Evolutionary conservation across 2,888 invertebrate species (phyloP), one percentile per base, ranked within the genome.

Genomic region (Trypoxylon attenuatum): DNA sequence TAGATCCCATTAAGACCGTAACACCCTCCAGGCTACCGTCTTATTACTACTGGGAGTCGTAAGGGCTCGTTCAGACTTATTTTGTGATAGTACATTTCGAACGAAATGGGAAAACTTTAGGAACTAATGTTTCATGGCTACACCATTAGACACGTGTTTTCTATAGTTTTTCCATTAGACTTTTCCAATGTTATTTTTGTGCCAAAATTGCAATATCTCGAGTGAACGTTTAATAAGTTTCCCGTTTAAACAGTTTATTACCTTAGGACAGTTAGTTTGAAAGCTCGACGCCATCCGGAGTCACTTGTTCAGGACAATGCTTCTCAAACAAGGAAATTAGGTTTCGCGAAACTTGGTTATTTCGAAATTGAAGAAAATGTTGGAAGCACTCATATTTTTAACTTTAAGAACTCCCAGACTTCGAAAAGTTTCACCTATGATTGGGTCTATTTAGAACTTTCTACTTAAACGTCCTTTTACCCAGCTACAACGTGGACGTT

Each of bases 311-410:
- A n/a, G n/a, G n/a, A n/a, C n/a, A n/a, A n/a, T n/a, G n/a, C n/a
- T n/a, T n/a, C n/a, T n/a, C n/a, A n/a, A n/a, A n/a, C n/a, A n/a
- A n/a, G n/a, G n/a, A n/a, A n/a, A n/a, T n/a, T n/a, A n/a, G n/a
- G n/a, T n/a, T n/a, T n/a, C n/a, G n/a, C n/a, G n/a, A n/a, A n/a
- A n/a, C n/a, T n/a, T n/a, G n/a, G n/a, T n/a, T n/a, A n/a, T n/a
- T n/a, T n/a, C n/a, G n/a, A n/a, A n/a, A n/a, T n/a, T n/a, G 5
- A 18, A 19, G 1, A 45, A 46, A 23, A 55, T 47, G 8, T 6
- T 19, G 25, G 19, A n/a, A 38, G 46, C 5, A 2, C n/a, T 16
- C 18, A 13, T 59, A 53, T 45, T 23, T 29, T 42, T 60, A 38
- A 25, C 10, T 45, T 55, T 53, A 25, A n/a, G n/a, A n/a, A n/a